These are phyloP conservation scores for Karalla daura DNA, from an alignment of 2,797 vertebrate genomes.

Conservation along the genomic window DNA sequence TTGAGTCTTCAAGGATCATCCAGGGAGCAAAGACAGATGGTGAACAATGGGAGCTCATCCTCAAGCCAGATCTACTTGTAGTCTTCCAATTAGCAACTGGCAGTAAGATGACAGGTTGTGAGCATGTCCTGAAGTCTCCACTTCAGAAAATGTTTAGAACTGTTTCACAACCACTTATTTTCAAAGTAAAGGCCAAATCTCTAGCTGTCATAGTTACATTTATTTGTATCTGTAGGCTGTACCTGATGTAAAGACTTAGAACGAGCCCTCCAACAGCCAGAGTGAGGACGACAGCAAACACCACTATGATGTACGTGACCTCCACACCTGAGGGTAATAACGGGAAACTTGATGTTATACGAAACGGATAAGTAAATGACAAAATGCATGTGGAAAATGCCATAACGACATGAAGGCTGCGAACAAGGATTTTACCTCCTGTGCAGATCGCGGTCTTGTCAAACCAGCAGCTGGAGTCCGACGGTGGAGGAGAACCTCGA, in stretches of 20 bases:
- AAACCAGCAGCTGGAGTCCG: slow-evolving; percentile 94
- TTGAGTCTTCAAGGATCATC: background rate
- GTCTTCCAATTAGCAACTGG: background rate
- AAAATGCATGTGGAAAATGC: background rate
- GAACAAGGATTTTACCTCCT: slow-evolving; percentile 81
- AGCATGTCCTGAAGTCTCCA: background rate
- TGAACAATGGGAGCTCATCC: background rate
- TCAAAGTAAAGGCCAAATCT: background rate
- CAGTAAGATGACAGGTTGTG: background rate
- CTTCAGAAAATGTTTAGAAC: background rate
- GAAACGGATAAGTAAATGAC: background rate
- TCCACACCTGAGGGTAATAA: slow-evolving; percentile 81
- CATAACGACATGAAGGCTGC: background rate
- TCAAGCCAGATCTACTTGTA: background rate
- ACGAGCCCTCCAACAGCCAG: slow-evolving; percentile 74
- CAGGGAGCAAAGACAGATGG: slow-evolving; percentile 1
- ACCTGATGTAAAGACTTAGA: slow-evolving; percentile 83
- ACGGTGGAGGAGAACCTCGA: slow-evolving; percentile 79
- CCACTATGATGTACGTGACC: slow-evolving; percentile 81
- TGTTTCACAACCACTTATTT: too few species aligned
- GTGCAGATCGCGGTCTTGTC: slow-evolving; percentile 82
- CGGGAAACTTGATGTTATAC: background rate
- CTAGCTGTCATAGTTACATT: too few species aligned
- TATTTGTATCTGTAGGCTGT: slow-evolving; percentile 21
- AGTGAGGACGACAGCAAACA: slow-evolving; percentile 74